A percentile compares a stretch with the other conserved stretches of the same genome.
These are phyloP conservation scores for Diarsia dahlii DNA, from an alignment of 2,888 invertebrate species.

Conservation along the genomic window DNA sequence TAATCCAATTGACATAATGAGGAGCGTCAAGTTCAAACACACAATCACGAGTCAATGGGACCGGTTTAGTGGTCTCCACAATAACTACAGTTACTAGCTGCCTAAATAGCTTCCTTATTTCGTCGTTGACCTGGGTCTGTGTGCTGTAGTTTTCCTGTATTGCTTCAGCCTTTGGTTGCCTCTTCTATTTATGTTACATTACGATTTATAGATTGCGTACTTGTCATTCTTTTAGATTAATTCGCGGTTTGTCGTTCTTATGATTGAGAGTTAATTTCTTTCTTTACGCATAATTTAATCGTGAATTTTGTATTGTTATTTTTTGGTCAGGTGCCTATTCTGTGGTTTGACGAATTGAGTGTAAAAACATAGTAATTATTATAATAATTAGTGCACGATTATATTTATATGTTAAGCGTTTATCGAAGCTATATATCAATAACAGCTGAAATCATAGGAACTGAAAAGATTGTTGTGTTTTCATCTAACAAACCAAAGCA, in stretches of 20 bases:
- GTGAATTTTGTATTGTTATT: too few species aligned
- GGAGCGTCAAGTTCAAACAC: conserved; percentile 50
- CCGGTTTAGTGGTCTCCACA: conserved; percentile 45
- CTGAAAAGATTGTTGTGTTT: not conserved
- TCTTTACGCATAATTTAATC: too few species aligned
- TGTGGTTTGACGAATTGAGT: not conserved
- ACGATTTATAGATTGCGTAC: not conserved
- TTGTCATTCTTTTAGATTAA: not conserved
- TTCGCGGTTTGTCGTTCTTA: not conserved
- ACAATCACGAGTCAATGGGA: conserved; percentile 26
- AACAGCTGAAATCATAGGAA: not conserved
- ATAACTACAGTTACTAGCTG: conserved; percentile 30
- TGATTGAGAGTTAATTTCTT: not conserved
- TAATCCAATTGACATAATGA: conserved; percentile 67
- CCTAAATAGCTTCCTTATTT: conserved; percentile 37
- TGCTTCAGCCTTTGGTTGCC: not conserved
- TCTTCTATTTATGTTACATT: conserved; percentile 10
- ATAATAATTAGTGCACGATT: too few species aligned
- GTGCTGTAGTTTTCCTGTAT: conserved; percentile 34
- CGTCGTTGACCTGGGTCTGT: conserved; percentile 20
- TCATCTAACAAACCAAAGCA: not conserved
- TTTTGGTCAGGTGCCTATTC: too few species aligned
- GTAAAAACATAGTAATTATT: too few species aligned
- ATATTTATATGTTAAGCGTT: not conserved
- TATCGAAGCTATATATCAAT: not conserved